Percentiles rank a stretch among this genome's conserved stretches.
These are phyloP conservation scores for Crocallis elinguaria DNA, from an alignment of 2,888 invertebrate species.

Conservation along the genomic window DNA sequence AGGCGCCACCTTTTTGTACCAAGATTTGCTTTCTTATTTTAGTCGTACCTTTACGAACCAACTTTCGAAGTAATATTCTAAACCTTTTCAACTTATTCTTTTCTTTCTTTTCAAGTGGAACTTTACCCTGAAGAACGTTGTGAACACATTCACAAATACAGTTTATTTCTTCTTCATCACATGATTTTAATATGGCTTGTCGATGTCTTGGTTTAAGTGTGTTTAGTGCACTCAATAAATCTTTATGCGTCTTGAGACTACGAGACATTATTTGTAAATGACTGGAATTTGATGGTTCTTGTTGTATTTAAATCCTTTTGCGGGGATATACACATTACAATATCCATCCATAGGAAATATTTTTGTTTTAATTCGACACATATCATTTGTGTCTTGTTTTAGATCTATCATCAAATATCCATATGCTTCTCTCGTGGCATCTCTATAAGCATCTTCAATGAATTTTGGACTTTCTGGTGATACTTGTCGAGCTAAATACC, in stretches of 20 bases:
- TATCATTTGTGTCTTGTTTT: constrained; percentile 37
- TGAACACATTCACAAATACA: constrained; percentile 41
- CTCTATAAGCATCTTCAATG: constrained; percentile 42
- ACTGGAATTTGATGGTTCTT: constrained; percentile 27
- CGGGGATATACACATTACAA: background rate
- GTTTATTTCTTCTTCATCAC: constrained; percentile 37
- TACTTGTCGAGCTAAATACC: constrained; percentile 38
- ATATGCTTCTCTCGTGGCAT: constrained; percentile 41
- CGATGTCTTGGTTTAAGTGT: constrained; percentile 23
- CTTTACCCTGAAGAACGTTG: constrained; percentile 22
- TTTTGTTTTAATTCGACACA: constrained; percentile 1
- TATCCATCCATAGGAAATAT: constrained; percentile 1
- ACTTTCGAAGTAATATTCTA: constrained; percentile 10
- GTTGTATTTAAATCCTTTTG: constrained; percentile 35
- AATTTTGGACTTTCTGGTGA: constrained; percentile 40
- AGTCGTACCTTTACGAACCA: constrained; percentile 18
- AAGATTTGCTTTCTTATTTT: constrained; percentile 32
- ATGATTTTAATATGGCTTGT: constrained; percentile 36
- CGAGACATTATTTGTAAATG: constrained; percentile 35
- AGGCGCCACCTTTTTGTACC: constrained; percentile 37
- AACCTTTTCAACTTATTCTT: constrained; percentile 6
- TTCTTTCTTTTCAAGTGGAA: constrained; percentile 7
- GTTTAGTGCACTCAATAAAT: constrained; percentile 1
- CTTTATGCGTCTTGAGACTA: constrained; percentile 20
- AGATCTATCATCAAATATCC: constrained; percentile 44